Evolutionary conservation across 2,888 invertebrate species (phyloP).

Genomic region (Mesorhabditis belari): DNA sequence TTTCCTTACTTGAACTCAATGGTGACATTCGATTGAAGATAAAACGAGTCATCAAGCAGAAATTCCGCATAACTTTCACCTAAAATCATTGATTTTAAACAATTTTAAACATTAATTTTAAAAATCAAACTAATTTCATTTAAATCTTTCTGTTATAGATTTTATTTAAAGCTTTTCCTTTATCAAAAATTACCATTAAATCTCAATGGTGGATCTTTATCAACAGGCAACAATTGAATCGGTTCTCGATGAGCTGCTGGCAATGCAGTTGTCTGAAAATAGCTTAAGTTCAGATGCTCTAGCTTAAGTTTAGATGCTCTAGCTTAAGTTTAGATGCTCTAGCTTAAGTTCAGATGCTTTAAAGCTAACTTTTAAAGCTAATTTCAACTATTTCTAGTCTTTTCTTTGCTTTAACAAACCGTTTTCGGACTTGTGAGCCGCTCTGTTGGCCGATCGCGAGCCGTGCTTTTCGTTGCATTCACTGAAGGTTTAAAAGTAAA

Average conservation of each 20-base stretch:
- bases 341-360: no score
- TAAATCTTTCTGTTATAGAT: neutral
- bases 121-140: neutral
- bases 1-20: conserved; percentile 32
- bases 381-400: no score
- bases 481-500: neutral
- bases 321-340: no score
- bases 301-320: no score
- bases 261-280: neutral
- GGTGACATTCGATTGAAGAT: conserved; percentile 31
- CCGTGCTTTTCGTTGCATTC: neutral
- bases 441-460: neutral
- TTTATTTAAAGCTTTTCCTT: neutral
- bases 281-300: no score
- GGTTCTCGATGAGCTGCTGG: neutral
- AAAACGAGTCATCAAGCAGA: conserved; percentile 18
- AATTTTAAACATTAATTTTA: no score
- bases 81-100: no score
- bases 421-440: neutral
- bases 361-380: no score
- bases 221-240: neutral
- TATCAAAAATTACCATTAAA: neutral
- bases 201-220: neutral
- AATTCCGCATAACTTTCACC: conserved; percentile 29
- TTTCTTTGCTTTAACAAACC: no score